These are phyloP conservation scores for Drosophila barbarae DNA, from an alignment of 2,888 invertebrate species.

Conservation along the genomic window DNA sequence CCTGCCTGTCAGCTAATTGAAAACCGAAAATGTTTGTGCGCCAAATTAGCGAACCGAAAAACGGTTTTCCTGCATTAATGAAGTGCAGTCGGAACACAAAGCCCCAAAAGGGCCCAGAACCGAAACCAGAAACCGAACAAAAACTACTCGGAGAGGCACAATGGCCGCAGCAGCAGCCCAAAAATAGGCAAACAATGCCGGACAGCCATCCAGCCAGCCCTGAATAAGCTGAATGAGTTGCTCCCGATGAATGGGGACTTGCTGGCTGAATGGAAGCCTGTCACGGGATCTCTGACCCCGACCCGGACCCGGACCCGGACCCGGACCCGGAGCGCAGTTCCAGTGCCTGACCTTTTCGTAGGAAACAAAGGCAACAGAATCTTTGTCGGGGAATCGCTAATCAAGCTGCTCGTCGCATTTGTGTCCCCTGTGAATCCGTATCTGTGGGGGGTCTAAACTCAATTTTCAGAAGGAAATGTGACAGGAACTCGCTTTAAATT, in stretches of 20 bases:
- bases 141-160: constrained; percentile 23
- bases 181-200: constrained; percentile 48
- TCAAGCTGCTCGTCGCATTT: constrained; percentile 12
- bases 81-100: constrained; percentile 38
- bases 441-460: constrained; percentile 2
- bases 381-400: constrained; percentile 31
- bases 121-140: constrained; percentile 17
- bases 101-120: not conserved
- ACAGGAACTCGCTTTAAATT: too few species aligned
- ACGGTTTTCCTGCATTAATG: constrained; percentile 33
- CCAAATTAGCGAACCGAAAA: constrained; percentile 38
- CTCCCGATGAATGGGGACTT: constrained; percentile 31
- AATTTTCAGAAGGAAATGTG: constrained; percentile 1
- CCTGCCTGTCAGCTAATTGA: constrained; percentile 42
- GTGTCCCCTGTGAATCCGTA: not conserved
- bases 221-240: constrained; percentile 21
- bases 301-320: constrained; percentile 2
- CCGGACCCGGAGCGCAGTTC: not conserved
- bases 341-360: constrained; percentile 38
- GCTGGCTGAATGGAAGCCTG: constrained; percentile 27
- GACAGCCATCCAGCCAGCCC: not conserved
- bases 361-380: constrained; percentile 30
- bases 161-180: constrained; percentile 26
- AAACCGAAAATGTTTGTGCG: constrained; percentile 47
- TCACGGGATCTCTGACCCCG: constrained; percentile 14